Conservation (phyloP, 2,797 vertebrate genomes). For the Anabas testudineus region DNA sequence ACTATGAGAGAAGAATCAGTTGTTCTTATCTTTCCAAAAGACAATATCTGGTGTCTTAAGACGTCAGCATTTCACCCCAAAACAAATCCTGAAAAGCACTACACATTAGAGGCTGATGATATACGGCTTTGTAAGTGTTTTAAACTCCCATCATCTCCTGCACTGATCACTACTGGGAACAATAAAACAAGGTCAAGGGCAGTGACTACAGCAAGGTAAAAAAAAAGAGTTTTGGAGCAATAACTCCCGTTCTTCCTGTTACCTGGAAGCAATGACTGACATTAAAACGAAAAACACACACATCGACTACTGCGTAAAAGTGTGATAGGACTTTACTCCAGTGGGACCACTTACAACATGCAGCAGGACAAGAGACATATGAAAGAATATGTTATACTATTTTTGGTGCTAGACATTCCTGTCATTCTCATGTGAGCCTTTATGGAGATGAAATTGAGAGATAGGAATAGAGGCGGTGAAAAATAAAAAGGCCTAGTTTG, state of each 20-base stretch:
- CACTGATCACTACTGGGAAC: slow-evolving; percentile 40
- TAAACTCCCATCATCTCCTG: slow-evolving; percentile 33
- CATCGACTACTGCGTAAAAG: slow-evolving; percentile 32
- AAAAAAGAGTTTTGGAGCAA: slow-evolving; percentile 24
- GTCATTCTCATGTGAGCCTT: slow-evolving; percentile 34
- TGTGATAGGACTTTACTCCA: slow-evolving; percentile 30
- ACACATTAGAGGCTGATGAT: slow-evolving; percentile 34
- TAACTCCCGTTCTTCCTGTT: slow-evolving; percentile 48
- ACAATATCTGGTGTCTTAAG: not conserved
- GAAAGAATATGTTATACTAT: slow-evolving; percentile 40
- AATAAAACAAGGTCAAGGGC: slow-evolving; percentile 46
- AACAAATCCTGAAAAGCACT: slow-evolving; percentile 28
- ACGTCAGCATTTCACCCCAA: slow-evolving; percentile 26
- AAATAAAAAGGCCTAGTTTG: slow-evolving; percentile 54
- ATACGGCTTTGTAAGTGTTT: slow-evolving; percentile 22
- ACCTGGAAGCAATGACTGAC: slow-evolving; percentile 46
- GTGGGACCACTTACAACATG: slow-evolving; percentile 41
- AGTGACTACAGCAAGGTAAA: slow-evolving; percentile 11
- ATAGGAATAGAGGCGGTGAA: slow-evolving; percentile 45
- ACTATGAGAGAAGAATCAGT: not conserved
- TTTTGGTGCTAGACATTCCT: slow-evolving; percentile 9
- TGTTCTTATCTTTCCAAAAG: slow-evolving; percentile 14
- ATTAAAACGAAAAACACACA: slow-evolving; percentile 56
- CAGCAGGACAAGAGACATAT: slow-evolving; percentile 36
- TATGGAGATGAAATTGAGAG: slow-evolving; percentile 40